phyloP scores from a whole-genome alignment of 2,797 vertebrate species.

The Schizopygopsis malacanthus region DNA sequence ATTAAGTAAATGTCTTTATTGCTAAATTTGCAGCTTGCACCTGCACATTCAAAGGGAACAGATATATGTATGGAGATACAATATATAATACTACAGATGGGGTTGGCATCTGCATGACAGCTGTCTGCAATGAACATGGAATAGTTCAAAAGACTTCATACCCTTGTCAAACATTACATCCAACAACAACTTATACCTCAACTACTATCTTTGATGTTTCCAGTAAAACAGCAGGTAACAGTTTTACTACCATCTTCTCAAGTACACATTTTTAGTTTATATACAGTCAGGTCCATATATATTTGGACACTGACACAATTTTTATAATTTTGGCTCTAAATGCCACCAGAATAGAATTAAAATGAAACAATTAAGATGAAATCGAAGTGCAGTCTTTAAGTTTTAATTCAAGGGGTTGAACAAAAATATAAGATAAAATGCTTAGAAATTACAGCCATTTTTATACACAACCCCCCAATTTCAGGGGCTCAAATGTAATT shows the following conservation, averaged over 20 bases:
- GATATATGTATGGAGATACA: slow-evolving; percentile 68
- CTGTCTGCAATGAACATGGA: slow-evolving; percentile 80
- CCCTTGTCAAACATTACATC: slow-evolving; percentile 63
- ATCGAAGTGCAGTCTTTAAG: too few relatives aligned
- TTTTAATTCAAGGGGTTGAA: too few relatives aligned
- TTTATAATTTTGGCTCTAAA: too few relatives aligned
- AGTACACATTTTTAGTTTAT: neutral
- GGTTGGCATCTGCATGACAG: slow-evolving; percentile 81
- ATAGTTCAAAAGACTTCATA: slow-evolving; percentile 69
- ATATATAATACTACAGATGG: slow-evolving; percentile 88
- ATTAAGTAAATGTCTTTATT: neutral
- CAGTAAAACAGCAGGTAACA: slow-evolving; percentile 47
- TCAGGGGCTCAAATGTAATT: too few relatives aligned
- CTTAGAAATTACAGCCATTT: too few relatives aligned
- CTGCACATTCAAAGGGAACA: slow-evolving; percentile 79
- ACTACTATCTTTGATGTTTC: slow-evolving; percentile 64
- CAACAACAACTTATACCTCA: slow-evolving; percentile 60
- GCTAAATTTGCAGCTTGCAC: slow-evolving; percentile 77
- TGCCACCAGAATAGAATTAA: too few relatives aligned
- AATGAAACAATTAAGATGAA: too few relatives aligned
- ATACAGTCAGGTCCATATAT: neutral
- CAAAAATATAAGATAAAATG: too few relatives aligned
- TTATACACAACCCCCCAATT: too few relatives aligned
- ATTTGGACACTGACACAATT: too few relatives aligned
- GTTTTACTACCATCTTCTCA: neutral